Base-by-base conservation (phyloP, 2,888 invertebrate genomes). In the Lepidochitona cinerea region DNA sequence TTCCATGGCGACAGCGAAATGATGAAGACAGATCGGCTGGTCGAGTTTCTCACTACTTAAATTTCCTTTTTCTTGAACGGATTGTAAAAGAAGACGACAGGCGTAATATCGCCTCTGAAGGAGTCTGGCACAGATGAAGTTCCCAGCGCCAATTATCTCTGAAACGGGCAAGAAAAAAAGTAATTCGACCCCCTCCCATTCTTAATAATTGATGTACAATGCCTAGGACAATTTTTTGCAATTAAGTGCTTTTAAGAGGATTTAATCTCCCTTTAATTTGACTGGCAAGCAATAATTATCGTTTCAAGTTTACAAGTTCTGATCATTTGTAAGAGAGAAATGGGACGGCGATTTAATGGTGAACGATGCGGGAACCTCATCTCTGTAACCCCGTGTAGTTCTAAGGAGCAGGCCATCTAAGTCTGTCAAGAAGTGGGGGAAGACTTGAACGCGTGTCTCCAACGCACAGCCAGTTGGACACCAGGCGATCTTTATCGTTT, bases 201-300 rank as follows among this genome's bases (percentile, higher is more conserved):
- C 32, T 59, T 59, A 59, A 59, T 59, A 59, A 59, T 59, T 59
- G 59, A 59, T 59, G 59, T 14, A 59, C 59, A 59, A 59, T 59
- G 29, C 59, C 29, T 14, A 32, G 59, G 59, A 59, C 32, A 59
- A 59, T 59, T 59, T 59, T 59, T 59, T 59, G 59, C 59, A 59
- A 59, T 59, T 59, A 59, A 59, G 59, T 29, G 59, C 59, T 59
- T 59, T 59, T 59, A 59, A 18, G 59, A 59, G 59, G 59, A 59
- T 59, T 59, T 59, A 59, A 59, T 59, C 59, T 59, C 29, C 59
- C 26, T 59, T 59, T 59, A 59, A 59, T 59, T 59, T 59, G 59
- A 14, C 59, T 59, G 23, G 32, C 59, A 59, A 59, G 32, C 32
- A 59, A 59, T 59, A 59, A 59, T 59, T 59, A 59, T 59, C 59